Conservation (phyloP, 2,888 invertebrate species). For the Cosmopolites sordidus region DNA sequence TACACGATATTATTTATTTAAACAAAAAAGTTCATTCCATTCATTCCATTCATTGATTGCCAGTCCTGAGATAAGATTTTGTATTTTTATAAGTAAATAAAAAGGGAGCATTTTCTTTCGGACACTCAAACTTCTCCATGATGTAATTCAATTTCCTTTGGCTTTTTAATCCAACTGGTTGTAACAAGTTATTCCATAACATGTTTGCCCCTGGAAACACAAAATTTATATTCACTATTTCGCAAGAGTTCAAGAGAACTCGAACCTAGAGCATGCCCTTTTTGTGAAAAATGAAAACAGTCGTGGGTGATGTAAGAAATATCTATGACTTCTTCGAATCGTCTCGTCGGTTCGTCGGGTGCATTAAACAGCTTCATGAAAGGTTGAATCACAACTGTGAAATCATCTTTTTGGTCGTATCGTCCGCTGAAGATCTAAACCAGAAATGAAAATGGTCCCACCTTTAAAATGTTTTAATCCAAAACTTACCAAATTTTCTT, state of each 20-base stretch:
- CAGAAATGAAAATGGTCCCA: too few species aligned
- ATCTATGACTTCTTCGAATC: constrained; percentile 57
- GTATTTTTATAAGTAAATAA: constrained; percentile 63
- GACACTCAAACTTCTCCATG: constrained; percentile 60
- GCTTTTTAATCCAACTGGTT: constrained; percentile 65
- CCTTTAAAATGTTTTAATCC: neutral
- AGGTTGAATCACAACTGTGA: constrained; percentile 69
- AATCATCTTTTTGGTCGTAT: constrained; percentile 63
- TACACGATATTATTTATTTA: too few species aligned
- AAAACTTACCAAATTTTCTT: constrained; percentile 59
- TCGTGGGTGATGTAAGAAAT: constrained; percentile 69
- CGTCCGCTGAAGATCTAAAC: constrained; percentile 56
- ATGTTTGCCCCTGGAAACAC: constrained; percentile 59
- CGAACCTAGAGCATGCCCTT: constrained; percentile 68
- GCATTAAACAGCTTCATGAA: constrained; percentile 69
- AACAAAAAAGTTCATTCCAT: too few species aligned
- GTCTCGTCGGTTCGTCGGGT: constrained; percentile 47
- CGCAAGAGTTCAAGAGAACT: neutral
- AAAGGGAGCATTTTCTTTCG: constrained; percentile 55
- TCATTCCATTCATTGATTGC: constrained; percentile 50
- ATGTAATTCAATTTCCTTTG: constrained; percentile 54
- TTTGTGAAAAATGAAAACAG: constrained; percentile 77
- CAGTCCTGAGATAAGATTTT: constrained; percentile 45
- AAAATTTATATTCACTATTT: too few species aligned
- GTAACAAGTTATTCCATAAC: constrained; percentile 68